Percentiles rank a stretch among this genome's conserved stretches.
Evolutionary conservation across 2,888 invertebrate genomes (phyloP).

Genomic region (Congeria kusceri): DNA sequence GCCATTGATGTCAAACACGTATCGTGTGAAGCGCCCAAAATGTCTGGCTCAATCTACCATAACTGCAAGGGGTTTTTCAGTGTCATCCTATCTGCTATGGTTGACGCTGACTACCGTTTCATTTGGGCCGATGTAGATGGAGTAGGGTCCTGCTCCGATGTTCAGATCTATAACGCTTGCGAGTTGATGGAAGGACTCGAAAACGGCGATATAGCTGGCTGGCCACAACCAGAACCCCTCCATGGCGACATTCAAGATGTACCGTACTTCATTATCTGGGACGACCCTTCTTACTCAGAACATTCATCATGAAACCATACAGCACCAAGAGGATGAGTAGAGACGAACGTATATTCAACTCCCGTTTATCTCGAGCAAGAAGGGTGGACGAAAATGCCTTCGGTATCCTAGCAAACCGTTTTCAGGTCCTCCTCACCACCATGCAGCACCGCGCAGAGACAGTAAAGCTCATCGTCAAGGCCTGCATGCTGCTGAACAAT

Average conservation of each 20-base stretch:
- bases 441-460: too few relatives aligned
- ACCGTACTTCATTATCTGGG: slow-evolving; percentile 27
- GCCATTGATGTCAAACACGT: slow-evolving; percentile 13
- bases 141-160: slow-evolving; percentile 6
- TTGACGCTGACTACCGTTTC: slow-evolving; percentile 23
- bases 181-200: neutral
- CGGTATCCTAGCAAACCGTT: slow-evolving; percentile 61
- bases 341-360: slow-evolving; percentile 38
- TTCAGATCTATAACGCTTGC: slow-evolving; percentile 4
- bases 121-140: slow-evolving; percentile 1
- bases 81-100: slow-evolving; percentile 16
- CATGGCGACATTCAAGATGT: slow-evolving; percentile 23
- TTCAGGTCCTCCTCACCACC: too few relatives aligned
- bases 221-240: slow-evolving; percentile 29
- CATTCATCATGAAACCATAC: slow-evolving; percentile 28
- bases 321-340: slow-evolving; percentile 15
- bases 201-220: neutral
- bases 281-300: slow-evolving; percentile 29
- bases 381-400: slow-evolving; percentile 64
- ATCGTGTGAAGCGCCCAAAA: slow-evolving; percentile 6
- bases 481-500: too few relatives aligned
- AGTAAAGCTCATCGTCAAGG: too few relatives aligned
- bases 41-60: slow-evolving; percentile 1
- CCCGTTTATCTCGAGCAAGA: slow-evolving; percentile 27
- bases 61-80: slow-evolving; percentile 6